Percentiles rank a stretch among this genome's conserved stretches.
Conservation (phyloP, 2,888 invertebrate genomes). For the Ophion ventricosus region DNA sequence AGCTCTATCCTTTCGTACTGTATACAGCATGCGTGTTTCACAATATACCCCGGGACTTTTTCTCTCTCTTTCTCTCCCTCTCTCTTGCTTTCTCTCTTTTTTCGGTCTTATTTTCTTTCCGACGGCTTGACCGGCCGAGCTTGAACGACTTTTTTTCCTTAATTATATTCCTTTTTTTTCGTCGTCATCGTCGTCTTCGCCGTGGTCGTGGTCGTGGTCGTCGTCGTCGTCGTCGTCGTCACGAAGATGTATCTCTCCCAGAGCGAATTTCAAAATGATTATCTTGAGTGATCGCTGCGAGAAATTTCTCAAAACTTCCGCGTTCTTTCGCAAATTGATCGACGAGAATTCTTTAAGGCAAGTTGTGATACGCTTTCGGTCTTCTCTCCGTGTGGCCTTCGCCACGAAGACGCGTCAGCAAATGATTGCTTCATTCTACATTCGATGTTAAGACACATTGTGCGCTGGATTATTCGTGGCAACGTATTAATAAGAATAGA, state of each 20-base stretch:
- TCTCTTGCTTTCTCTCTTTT: slow-evolving; percentile 11
- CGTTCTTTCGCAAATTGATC: slow-evolving; percentile 33
- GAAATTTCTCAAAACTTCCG: slow-evolving; percentile 40
- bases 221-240: neutral
- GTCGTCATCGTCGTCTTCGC: too few species aligned
- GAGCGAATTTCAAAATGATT: slow-evolving; percentile 34
- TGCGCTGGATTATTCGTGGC: neutral
- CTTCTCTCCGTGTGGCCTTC: neutral
- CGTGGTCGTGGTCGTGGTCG: neutral
- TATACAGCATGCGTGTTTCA: slow-evolving; percentile 18
- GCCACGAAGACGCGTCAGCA: slow-evolving; percentile 1
- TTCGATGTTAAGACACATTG: slow-evolving; percentile 12
- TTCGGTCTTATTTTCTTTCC: slow-evolving; percentile 5
- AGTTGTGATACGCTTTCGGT: slow-evolving; percentile 21
- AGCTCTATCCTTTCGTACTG: slow-evolving; percentile 76
- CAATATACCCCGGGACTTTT: slow-evolving; percentile 43
- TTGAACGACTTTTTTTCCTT: slow-evolving; percentile 40
- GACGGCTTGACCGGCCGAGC: slow-evolving; percentile 40
- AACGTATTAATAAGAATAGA: neutral
- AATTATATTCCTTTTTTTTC: slow-evolving; percentile 16
- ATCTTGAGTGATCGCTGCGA: slow-evolving; percentile 31
- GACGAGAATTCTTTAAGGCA: neutral
- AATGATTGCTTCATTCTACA: slow-evolving; percentile 13
- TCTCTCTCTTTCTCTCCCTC: slow-evolving; percentile 12
- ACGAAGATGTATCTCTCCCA: slow-evolving; percentile 22